phyloP scores from a whole-genome alignment of 2,797 vertebrate species.

The Atherinosoma microstoma region DNA sequence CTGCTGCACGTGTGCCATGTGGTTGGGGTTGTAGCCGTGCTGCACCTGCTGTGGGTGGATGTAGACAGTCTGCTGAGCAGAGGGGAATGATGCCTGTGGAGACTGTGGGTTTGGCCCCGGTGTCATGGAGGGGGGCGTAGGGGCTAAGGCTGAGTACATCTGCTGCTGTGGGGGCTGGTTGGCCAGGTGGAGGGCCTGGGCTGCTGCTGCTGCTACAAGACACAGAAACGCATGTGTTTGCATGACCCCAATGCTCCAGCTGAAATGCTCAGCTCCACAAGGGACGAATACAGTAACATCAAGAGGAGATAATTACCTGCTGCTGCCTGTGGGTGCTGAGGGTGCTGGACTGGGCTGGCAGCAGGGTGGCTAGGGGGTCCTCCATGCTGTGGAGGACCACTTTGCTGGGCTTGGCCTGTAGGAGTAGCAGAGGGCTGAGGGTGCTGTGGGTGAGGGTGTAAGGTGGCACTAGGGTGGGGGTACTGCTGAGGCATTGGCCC shows the following conservation, averaged over 20 bases:
- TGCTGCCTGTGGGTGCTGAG: constrained; percentile 91
- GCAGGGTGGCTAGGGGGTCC: constrained; percentile 90
- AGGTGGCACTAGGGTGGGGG: constrained; percentile 90
- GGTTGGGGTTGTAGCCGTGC: constrained; percentile 94
- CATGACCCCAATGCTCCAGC: not conserved
- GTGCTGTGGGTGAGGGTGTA: constrained; percentile 94
- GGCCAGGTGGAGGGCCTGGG: constrained; percentile 94
- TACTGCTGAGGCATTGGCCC: constrained; percentile 97
- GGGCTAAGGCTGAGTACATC: constrained; percentile 94
- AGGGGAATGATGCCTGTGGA: constrained; percentile 94
- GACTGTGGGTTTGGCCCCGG: constrained; percentile 97
- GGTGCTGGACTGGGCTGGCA: constrained; percentile 95
- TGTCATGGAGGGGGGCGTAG: constrained; percentile 96
- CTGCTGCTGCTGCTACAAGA: constrained; percentile 68
- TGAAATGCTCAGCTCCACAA: not conserved
- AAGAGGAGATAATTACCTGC: constrained; percentile 61
- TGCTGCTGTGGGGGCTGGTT: constrained; percentile 93
- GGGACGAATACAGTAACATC: not conserved
- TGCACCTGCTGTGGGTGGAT: constrained; percentile 97
- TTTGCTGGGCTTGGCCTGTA: constrained; percentile 92
- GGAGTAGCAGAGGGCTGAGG: constrained; percentile 97
- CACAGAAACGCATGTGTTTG: not conserved
- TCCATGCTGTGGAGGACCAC: constrained; percentile 88
- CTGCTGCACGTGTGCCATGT: constrained; percentile 98
- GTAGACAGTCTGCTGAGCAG: constrained; percentile 95